Evolutionary conservation across 2,888 invertebrate genomes (phyloP).

Genomic region (Agrochola circellaris): DNA sequence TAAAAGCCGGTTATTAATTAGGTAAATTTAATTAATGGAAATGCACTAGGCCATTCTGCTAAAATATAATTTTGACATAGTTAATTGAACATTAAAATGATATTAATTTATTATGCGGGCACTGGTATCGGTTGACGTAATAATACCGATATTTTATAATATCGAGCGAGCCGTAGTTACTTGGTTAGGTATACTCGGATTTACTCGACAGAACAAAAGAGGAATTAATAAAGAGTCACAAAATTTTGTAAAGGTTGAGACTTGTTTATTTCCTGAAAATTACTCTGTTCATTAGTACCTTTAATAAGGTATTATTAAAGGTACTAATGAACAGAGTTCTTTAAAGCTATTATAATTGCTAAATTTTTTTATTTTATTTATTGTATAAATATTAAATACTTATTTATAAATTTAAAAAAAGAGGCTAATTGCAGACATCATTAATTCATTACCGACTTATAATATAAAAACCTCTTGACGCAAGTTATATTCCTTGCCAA

Average conservation of each 20-base stretch:
- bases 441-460: constrained; percentile 12
- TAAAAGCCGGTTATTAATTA: constrained; percentile 84
- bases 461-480: constrained; percentile 1
- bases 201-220: constrained; percentile 14
- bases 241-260: background rate
- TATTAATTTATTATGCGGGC: constrained; percentile 57
- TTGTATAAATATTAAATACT: background rate
- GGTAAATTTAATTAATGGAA: constrained; percentile 85
- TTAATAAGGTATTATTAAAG: no score
- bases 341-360: background rate
- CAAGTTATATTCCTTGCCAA: constrained; percentile 9
- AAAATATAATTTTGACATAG: constrained; percentile 67
- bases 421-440: background rate
- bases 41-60: constrained; percentile 72
- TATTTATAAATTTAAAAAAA: background rate
- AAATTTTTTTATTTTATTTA: no score
- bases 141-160: constrained; percentile 44
- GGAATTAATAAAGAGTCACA: background rate
- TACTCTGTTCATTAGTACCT: no score
- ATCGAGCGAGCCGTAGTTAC: constrained; percentile 15
- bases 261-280: background rate
- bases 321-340: background rate
- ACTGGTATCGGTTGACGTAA: constrained; percentile 42
- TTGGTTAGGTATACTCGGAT: background rate
- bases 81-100: constrained; percentile 67